phyloP scores from a whole-genome alignment of 2,888 invertebrate genomes.

The Heterodera filipjevi region DNA sequence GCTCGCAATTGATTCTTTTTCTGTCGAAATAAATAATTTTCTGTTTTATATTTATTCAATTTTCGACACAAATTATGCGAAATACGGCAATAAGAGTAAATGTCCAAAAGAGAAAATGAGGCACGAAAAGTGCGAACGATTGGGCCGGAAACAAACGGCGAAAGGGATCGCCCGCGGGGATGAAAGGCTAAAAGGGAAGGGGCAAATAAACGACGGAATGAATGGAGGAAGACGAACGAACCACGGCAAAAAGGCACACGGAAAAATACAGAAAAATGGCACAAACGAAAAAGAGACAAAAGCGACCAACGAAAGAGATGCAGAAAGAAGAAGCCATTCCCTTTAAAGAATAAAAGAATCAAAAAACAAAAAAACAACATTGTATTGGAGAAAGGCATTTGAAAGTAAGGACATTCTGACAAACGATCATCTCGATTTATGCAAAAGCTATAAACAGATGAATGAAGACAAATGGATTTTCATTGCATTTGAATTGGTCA shows the following conservation, averaged over 20 bases:
- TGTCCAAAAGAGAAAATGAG: slow-evolving; percentile 30
- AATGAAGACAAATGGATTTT: background rate
- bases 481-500: too few species aligned
- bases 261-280: slow-evolving; percentile 12
- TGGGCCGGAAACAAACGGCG: slow-evolving; percentile 32
- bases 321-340: background rate
- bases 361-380: too few species aligned
- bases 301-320: background rate
- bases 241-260: slow-evolving; percentile 34
- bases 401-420: background rate
- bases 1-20: background rate
- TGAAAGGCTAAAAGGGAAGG: slow-evolving; percentile 36
- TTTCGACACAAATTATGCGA: background rate
- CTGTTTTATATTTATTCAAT: background rate
- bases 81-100: slow-evolving; percentile 19
- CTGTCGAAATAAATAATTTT: background rate
- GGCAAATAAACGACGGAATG: background rate
- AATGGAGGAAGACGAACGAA: background rate
- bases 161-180: slow-evolving; percentile 28
- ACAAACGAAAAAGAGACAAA: background rate
- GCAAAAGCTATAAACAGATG: background rate
- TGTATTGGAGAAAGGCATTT: too few species aligned
- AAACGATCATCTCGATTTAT: background rate
- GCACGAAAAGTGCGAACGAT: slow-evolving; percentile 25
- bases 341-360: background rate